A percentile compares a stretch with the other conserved stretches of the same genome.
These are phyloP conservation scores for Xenentodon cancila DNA, from an alignment of 2,797 vertebrate species.

Conservation along the genomic window DNA sequence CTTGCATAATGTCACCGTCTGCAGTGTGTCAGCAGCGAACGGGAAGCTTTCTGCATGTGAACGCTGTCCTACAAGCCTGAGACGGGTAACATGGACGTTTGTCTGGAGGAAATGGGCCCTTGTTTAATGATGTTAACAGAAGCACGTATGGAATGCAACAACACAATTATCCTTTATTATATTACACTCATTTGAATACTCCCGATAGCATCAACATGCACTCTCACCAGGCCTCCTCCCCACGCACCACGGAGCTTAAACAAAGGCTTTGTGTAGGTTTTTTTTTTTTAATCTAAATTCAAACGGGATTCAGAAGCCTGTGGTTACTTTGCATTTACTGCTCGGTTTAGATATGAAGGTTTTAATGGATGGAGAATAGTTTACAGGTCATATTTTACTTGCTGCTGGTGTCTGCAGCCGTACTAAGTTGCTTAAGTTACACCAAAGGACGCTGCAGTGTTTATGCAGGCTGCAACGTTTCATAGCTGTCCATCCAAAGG, in stretches of 20 bases:
- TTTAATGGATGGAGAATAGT: no score
- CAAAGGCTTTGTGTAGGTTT: constrained; percentile 67
- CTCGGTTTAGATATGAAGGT: no score
- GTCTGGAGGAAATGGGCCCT: constrained; percentile 73
- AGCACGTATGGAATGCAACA: constrained; percentile 80
- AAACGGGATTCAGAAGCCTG: constrained; percentile 31
- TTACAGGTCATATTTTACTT: no score
- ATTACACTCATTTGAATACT: constrained; percentile 79
- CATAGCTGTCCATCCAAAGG: background rate
- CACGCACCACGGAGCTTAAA: constrained; percentile 46
- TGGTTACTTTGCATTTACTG: constrained; percentile 1
- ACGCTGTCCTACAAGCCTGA: constrained; percentile 24
- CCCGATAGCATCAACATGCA: constrained; percentile 74
- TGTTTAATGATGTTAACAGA: constrained; percentile 79
- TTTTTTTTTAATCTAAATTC: constrained; percentile 40
- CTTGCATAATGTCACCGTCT: constrained; percentile 41
- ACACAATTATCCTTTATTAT: constrained; percentile 84
- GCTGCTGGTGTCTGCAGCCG: no score
- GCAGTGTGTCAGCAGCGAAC: constrained; percentile 41
- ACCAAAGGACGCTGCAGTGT: no score
- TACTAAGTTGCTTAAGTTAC: no score
- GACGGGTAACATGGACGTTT: constrained; percentile 56
- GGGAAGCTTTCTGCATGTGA: constrained; percentile 45
- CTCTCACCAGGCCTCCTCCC: constrained; percentile 43
- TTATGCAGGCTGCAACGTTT: background rate